Conservation (phyloP, 2,888 invertebrate species). For the Lochmaea crataegi region DNA sequence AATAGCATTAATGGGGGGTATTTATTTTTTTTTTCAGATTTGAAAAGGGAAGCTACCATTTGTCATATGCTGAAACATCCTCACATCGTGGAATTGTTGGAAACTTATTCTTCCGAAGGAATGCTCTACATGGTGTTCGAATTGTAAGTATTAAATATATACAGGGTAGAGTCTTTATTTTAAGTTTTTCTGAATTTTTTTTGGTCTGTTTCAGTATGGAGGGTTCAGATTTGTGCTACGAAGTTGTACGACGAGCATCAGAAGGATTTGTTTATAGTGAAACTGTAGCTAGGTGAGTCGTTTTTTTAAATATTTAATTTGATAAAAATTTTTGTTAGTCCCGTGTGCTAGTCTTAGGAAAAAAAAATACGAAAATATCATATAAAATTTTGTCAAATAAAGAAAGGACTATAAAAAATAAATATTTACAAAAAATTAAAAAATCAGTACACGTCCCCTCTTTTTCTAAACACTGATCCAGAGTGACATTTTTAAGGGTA, state of each 20-base stretch:
- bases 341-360: no score
- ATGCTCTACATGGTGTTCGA: conserved; percentile 99
- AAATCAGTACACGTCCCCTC: no score
- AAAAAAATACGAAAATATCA: no score
- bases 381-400: no score
- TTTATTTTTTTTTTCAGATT: conserved; percentile 75
- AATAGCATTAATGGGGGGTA: no score
- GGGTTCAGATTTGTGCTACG: conserved; percentile 97
- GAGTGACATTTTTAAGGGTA: no score
- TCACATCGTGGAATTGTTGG: conserved; percentile 96
- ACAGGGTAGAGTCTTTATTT: no score
- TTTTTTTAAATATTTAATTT: no score
- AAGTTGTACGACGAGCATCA: conserved; percentile 94
- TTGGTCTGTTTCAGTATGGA: conserved; percentile 88
- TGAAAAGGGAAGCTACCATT: conserved; percentile 98
- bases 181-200: neutral
- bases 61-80: conserved; percentile 99
- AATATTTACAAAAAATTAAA: no score
- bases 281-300: conserved; percentile 92
- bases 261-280: conserved; percentile 99
- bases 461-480: no score
- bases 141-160: conserved; percentile 80
- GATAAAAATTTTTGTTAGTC: no score
- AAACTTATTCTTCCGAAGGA: conserved; percentile 98
- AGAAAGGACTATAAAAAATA: no score